A percentile compares a stretch with the other conserved stretches of the same genome.
Evolutionary conservation across 2,113 vertebrate genomes (phyloP).

Genomic region (Hiodon alosoides): DNA sequence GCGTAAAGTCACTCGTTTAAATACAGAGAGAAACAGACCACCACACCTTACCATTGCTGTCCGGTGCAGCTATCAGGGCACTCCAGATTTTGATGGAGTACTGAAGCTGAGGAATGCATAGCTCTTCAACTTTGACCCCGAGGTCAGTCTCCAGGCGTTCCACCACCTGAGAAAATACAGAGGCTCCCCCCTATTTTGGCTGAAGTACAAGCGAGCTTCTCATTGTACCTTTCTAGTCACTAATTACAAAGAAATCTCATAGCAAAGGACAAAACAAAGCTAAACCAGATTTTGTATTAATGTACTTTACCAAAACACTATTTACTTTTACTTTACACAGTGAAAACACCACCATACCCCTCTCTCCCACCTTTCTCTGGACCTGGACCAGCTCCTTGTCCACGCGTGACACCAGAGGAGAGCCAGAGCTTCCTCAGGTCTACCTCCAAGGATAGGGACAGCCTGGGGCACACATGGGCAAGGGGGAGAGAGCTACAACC

Average conservation of each 20-base stretch:
- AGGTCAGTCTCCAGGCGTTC: conserved; percentile 50
- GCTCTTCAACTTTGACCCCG: conserved; percentile 49
- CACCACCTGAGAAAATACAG: conserved; percentile 51
- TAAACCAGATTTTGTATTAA: no score
- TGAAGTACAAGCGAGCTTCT: no score
- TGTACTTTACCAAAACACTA: neutral
- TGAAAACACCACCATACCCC: neutral
- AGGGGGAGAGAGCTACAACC: no score
- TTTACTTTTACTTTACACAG: neutral
- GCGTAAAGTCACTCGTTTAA: neutral
- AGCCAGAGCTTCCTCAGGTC: conserved; percentile 52
- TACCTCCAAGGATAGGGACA: conserved; percentile 55
- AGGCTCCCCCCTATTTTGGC: no score
- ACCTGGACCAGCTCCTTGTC: conserved; percentile 56
- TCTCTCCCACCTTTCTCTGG: conserved; percentile 53
- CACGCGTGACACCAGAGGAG: conserved; percentile 54
- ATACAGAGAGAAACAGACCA: neutral
- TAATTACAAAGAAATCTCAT: neutral
- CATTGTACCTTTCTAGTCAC: no score
- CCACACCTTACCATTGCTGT: conserved; percentile 52
- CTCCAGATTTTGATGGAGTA: conserved; percentile 72
- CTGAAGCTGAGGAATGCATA: conserved; percentile 61
- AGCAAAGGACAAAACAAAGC: no score
- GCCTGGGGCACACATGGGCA: conserved; percentile 27
- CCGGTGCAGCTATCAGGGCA: conserved; percentile 59